A percentile compares a stretch with the other conserved stretches of the same genome.
Evolutionary conservation across 1,140 invertebrate genomes (phyloP).

Genomic region (Nomia melanderi): DNA sequence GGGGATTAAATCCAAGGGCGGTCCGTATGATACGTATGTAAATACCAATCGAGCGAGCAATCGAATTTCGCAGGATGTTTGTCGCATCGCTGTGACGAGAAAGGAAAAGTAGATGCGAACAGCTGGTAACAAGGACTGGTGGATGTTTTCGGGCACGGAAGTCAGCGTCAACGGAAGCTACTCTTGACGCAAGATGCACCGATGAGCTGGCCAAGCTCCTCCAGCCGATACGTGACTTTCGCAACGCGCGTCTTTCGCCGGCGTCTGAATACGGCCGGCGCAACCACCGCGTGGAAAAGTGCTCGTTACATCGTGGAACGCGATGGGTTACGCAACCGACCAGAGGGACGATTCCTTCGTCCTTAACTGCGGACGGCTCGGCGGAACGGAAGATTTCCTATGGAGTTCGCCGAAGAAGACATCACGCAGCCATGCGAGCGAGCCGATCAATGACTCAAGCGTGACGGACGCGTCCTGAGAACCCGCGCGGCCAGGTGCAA

Average conservation of each 20-base stretch:
- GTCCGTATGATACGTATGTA: too few relatives aligned
- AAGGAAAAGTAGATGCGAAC: background rate
- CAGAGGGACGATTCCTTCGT: background rate
- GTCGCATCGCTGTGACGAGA: too few relatives aligned
- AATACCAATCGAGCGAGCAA: too few relatives aligned
- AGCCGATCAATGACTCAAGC: too few relatives aligned
- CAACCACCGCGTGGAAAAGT: slow-evolving; percentile 20
- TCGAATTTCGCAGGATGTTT: too few relatives aligned
- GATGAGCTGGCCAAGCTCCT: slow-evolving; percentile 14
- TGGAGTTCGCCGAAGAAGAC: background rate
- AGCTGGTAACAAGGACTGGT: slow-evolving; percentile 15
- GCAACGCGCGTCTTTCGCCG: background rate
- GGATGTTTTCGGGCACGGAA: slow-evolving; percentile 27
- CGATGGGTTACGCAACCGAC: slow-evolving; percentile 1
- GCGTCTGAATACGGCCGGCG: background rate
- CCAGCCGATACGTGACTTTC: slow-evolving; percentile 42
- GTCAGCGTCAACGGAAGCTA: slow-evolving; percentile 48
- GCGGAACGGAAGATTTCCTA: background rate
- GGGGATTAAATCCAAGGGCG: too few relatives aligned
- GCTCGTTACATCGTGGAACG: background rate
- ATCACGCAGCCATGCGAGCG: background rate
- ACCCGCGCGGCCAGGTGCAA: too few relatives aligned
- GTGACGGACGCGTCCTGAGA: too few relatives aligned
- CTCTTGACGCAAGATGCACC: slow-evolving; percentile 49
- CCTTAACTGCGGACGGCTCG: background rate